Evolutionary conservation across 2,888 invertebrate genomes (phyloP).

Genomic region (Sycophila texana): DNA sequence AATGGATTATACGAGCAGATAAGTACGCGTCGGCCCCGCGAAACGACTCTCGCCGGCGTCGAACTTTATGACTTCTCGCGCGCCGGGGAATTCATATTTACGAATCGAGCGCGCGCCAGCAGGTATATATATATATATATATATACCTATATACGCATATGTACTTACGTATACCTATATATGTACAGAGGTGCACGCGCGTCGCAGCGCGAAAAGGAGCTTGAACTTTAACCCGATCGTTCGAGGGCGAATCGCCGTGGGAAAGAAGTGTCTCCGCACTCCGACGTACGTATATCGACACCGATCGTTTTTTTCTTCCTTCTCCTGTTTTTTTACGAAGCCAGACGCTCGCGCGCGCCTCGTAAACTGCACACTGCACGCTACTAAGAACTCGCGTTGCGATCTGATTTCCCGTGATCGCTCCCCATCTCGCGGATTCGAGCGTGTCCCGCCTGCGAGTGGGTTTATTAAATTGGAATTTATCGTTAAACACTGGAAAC

Average conservation of each 20-base stretch:
- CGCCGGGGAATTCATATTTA: conserved; percentile 23
- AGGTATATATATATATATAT: too few species aligned
- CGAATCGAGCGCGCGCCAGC: background rate
- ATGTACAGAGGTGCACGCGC: background rate
- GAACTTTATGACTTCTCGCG: conserved; percentile 33
- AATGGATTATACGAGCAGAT: background rate
- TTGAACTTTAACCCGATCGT: conserved; percentile 48
- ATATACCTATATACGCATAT: too few species aligned
- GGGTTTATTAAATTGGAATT: background rate
- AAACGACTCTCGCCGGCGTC: conserved; percentile 14
- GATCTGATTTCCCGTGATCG: conserved; percentile 11
- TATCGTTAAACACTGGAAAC: too few species aligned
- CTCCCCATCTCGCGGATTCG: background rate
- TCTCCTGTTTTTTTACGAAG: background rate
- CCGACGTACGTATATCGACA: conserved; percentile 28
- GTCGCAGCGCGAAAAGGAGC: conserved; percentile 5
- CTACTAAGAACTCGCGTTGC: background rate
- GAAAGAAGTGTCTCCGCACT: conserved; percentile 22
- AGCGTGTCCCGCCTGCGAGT: background rate
- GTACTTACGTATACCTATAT: background rate
- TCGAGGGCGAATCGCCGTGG: conserved; percentile 37
- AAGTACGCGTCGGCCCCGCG: background rate
- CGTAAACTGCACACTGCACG: background rate
- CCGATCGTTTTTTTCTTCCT: too few species aligned
- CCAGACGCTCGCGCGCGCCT: background rate